Base-by-base conservation (phyloP, 2,888 invertebrate genomes). In the Gymnoscelis rufifasciata region DNA sequence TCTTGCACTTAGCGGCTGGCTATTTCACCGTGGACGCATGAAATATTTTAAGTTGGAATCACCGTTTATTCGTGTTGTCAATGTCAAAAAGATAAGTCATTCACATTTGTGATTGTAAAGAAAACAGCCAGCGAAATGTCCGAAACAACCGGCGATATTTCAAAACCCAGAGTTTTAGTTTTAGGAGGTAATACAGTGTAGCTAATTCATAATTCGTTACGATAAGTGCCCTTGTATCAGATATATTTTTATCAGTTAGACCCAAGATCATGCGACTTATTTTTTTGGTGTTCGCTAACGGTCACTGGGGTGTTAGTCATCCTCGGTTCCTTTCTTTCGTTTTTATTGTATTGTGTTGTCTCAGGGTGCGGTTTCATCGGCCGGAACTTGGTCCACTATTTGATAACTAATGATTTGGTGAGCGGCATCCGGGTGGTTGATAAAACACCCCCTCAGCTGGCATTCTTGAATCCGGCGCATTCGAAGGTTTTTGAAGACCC, bases 331-430 rank as follows among this genome's bases (percentile, higher is more conserved):
- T 42, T 45, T 38, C 35, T 38, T 14, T 47, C 39, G 54, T 66
- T 50, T 19, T 57, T 59, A 64, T 60, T 57, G 54, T 66, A 57
- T 64, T 63, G 59, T 70, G 58, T 67, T 68, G 59, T 61, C 77
- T 58, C 84, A 97, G 97, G 97, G 80, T 96, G 96, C 84, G 97
- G 97, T 66, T 97, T 97, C 83, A 94, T 97, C 74, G 97, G 97
- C 57, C 92, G 97, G 68, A 95, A 97, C 88, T 89, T 97, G 61
- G 93, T 96, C 51, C 91, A 93, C 52, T 94, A 94, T 83, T 89
- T 97, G 70, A 88, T 97, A 58, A 90, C 90, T 53, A 93, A 95
- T 79, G 91, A 94, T 65, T 80, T 95, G 64, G 93, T 92, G 52
- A 92, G 92, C 66, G 90, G 90, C 63, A 89, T 97, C 54, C 91